Conservation (phyloP, 35 echinoderm and acorn worm genomes). For the Strongylocentrotus purpuratus region DNA sequence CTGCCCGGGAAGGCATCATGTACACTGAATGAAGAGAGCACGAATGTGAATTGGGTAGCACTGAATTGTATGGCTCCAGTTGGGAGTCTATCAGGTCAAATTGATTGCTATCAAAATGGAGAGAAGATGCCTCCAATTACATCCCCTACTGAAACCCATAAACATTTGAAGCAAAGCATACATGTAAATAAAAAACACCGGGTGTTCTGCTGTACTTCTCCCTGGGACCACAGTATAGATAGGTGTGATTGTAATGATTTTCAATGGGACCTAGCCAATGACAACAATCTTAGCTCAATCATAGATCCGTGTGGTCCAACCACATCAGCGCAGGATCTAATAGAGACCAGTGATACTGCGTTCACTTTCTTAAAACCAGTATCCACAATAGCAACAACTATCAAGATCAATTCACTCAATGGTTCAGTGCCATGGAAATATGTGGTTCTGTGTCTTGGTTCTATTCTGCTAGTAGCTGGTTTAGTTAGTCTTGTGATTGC, state of each 20-base stretch:
- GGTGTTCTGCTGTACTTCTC: not conserved
- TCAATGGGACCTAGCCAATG: not conserved
- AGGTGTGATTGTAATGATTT: not conserved
- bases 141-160: not conserved
- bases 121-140: not conserved
- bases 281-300: not conserved
- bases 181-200: not conserved
- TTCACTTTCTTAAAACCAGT: not conserved
- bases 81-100: not conserved
- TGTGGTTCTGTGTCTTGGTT: too few relatives aligned
- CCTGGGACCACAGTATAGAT: not conserved
- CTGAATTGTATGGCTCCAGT: not conserved
- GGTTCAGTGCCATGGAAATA: too few relatives aligned
- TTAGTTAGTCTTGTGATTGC: too few relatives aligned
- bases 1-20: not conserved
- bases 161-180: not conserved
- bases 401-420: too few relatives aligned
- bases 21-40: not conserved
- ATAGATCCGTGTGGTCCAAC: not conserved
- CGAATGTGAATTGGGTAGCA: not conserved
- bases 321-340: not conserved
- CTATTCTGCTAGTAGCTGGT: too few relatives aligned
- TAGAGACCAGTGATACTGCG: not conserved
- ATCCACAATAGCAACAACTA: too few relatives aligned
- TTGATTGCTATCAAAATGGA: not conserved